phyloP scores from a whole-genome alignment of 2,797 vertebrate species.

The Petrocephalus schoutedeni region DNA sequence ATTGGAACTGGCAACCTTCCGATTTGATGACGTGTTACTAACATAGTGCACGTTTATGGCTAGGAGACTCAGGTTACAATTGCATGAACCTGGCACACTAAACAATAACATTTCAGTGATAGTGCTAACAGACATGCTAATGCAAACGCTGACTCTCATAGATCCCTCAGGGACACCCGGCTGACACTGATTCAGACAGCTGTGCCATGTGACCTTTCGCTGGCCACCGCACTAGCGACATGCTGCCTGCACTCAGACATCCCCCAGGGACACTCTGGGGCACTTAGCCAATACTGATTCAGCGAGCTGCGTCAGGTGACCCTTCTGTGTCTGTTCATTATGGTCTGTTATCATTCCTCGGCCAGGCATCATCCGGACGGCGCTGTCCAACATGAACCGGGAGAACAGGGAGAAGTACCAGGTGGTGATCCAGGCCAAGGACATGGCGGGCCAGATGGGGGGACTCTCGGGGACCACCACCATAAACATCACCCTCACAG shows the following conservation, averaged over 20 bases:
- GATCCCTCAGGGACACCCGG: neutral
- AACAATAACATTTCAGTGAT: neutral
- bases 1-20: neutral
- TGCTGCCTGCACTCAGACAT: neutral
- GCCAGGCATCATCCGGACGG: constrained; percentile 88
- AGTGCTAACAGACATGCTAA: neutral
- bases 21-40: neutral
- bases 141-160: neutral
- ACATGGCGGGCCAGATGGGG: constrained; percentile 98
- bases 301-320: neutral
- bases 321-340: neutral
- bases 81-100: neutral
- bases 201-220: neutral
- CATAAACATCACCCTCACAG: constrained; percentile 85
- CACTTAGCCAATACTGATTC: neutral
- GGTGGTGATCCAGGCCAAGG: constrained; percentile 95
- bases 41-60: neutral
- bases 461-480: constrained; percentile 89
- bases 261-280: neutral
- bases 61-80: neutral
- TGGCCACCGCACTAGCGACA: neutral
- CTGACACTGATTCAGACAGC: neutral
- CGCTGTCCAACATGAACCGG: constrained; percentile 91
- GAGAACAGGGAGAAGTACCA: constrained; percentile 91
- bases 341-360: neutral